A percentile compares a stretch with the other conserved stretches of the same genome.
Evolutionary conservation across 2,888 invertebrate genomes (phyloP).

Genomic region (Sesia bembeciformis): DNA sequence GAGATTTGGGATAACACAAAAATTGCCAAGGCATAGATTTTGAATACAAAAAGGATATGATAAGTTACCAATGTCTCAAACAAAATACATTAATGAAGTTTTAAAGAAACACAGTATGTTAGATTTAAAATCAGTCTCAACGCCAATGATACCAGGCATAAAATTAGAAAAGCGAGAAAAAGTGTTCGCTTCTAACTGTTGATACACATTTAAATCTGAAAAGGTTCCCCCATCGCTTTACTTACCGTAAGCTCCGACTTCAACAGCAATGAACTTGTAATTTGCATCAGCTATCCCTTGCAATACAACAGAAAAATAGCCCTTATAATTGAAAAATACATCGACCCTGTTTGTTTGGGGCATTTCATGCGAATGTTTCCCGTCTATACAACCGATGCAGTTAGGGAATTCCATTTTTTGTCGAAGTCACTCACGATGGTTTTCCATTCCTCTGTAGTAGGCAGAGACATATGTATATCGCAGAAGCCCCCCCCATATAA

Average conservation of each 20-base stretch:
- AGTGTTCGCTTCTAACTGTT: no score
- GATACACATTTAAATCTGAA: background rate
- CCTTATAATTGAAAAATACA: constrained; percentile 6
- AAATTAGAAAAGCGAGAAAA: no score
- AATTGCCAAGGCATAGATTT: background rate
- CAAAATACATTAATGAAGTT: constrained; percentile 1
- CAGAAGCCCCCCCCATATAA: no score
- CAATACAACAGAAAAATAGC: constrained; percentile 2
- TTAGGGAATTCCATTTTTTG: no score
- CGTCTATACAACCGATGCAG: no score
- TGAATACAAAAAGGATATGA: background rate
- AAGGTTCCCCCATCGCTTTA: constrained; percentile 5
- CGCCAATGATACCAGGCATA: constrained; percentile 1
- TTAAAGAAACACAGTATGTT: constrained; percentile 2
- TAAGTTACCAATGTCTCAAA: constrained; percentile 1
- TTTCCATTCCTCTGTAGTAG: no score
- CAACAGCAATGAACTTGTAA: constrained; percentile 2
- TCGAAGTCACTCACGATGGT: no score
- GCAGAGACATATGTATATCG: no score
- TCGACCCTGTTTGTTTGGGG: constrained; percentile 2
- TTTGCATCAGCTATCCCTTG: constrained; percentile 4
- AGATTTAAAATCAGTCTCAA: background rate
- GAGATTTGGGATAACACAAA: background rate
- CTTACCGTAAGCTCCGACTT: constrained; percentile 5
- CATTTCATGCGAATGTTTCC: no score